Evolutionary conservation across 2,888 invertebrate species (phyloP), one percentile per base, ranked within the genome.

Genomic region (Seira musarum): DNA sequence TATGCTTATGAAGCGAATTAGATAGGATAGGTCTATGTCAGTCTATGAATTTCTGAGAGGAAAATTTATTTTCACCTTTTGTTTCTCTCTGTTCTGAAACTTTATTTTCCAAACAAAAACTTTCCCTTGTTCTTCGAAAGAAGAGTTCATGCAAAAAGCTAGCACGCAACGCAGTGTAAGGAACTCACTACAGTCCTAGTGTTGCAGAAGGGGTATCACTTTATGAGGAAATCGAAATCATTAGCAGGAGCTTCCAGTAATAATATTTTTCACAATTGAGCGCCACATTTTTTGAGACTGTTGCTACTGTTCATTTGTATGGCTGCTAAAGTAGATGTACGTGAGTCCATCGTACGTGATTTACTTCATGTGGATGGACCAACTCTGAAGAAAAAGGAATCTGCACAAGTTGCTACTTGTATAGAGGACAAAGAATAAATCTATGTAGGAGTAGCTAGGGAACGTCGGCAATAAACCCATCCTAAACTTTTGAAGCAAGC

Each of bases 401-500:
- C 49, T 49, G 30, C 30, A 5, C 30, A 30, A 30, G 2, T 49
- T 49, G 13, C 49, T 49, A 15, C 17, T n/a, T 49, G 49, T 49
- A 2, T 8, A 49, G 17, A 49, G 6, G 49, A 49, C 49, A 49
- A 49, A 30, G 8, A 30, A 49, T 49, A 49, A 49, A 49, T 49
- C 49, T 49, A 49, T n/a, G 15, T 30, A 8, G 30, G 3, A 49
- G 5, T 40, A n/a, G 49, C 49, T n/a, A 49, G n/a, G n/a, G n/a
- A n/a, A 49, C 17, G 49, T 49, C n/a, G n/a, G n/a, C n/a, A 49
- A 49, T 49, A n/a, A 49, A 49, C 49, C 17, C 49, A n/a, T 65
- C 64, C 57, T 63, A 65, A 53, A 35, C 66, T 46, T 30, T 22
- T 66, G 76, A 78, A 64, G 71, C 71, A 61, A 77, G 21, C 76